Conservation (phyloP, 2,888 invertebrate species). For the Aelia acuminata region DNA sequence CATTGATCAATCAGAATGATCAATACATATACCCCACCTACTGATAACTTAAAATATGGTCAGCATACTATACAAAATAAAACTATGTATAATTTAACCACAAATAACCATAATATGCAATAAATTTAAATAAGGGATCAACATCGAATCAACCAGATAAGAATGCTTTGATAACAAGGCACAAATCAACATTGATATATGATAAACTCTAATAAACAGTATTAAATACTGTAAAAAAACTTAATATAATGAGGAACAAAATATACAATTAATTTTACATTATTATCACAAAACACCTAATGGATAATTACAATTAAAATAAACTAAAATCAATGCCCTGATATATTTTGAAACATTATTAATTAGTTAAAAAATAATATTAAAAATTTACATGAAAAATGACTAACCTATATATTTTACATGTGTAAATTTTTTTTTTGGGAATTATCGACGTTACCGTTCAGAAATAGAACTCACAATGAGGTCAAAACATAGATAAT, state of each 20-base stretch:
- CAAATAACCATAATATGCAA: neutral
- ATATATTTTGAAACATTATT: slow-evolving; percentile 24
- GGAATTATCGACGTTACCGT: too few relatives aligned
- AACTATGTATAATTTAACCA: neutral
- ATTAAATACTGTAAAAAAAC: slow-evolving; percentile 54
- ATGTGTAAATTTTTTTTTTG: too few relatives aligned
- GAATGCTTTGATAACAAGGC: slow-evolving; percentile 44
- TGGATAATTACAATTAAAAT: slow-evolving; percentile 45
- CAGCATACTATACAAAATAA: slow-evolving; percentile 9
- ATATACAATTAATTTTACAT: slow-evolving; percentile 29
- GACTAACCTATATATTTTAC: too few relatives aligned
- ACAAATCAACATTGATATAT: slow-evolving; percentile 44
- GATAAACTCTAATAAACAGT: slow-evolving; percentile 56
- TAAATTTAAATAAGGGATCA: neutral
- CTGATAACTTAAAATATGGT: slow-evolving; percentile 10
- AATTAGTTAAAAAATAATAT: neutral
- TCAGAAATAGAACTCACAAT: too few relatives aligned
- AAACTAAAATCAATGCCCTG: slow-evolving; percentile 40
- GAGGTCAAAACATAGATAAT: neutral
- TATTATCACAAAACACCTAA: slow-evolving; percentile 53
- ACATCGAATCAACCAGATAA: slow-evolving; percentile 1
- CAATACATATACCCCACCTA: neutral
- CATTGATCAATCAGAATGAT: neutral
- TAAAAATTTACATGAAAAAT: neutral
- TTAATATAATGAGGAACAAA: slow-evolving; percentile 55